Evolutionary conservation across 1,140 invertebrate genomes (phyloP).

Genomic region (Uloborus diversus): DNA sequence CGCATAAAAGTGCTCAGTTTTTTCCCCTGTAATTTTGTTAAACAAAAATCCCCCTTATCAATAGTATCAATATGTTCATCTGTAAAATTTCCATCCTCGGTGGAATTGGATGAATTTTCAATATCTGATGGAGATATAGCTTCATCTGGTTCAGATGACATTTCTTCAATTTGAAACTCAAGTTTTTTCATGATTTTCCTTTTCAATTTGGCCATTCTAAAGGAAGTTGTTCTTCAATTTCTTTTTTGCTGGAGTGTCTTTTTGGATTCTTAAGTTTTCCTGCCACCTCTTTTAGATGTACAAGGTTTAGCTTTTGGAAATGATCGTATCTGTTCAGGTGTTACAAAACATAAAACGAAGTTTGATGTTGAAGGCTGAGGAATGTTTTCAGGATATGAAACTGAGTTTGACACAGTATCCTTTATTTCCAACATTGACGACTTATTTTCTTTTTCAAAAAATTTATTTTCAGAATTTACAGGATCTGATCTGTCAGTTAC

Average conservation of each 20-base stretch:
- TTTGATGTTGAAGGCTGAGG: background rate
- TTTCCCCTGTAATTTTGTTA: no score
- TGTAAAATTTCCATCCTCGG: no score
- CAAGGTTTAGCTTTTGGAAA: constrained; percentile 6
- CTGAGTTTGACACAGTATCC: background rate
- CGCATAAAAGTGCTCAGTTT: no score
- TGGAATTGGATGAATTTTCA: no score
- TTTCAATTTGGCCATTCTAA: background rate
- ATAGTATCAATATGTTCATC: no score
- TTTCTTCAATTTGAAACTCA: constrained; percentile 1
- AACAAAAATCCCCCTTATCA: no score
- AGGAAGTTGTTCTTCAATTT: constrained; percentile 1
- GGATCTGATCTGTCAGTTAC: constrained; percentile 6
- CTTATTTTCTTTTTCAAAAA: background rate
- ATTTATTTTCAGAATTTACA: background rate
- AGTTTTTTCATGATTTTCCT: background rate
- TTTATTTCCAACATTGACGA: background rate
- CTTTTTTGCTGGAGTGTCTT: background rate
- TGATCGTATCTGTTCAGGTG: background rate
- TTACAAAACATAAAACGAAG: background rate
- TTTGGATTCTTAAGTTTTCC: constrained; percentile 8
- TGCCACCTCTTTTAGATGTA: constrained; percentile 9
- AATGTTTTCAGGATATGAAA: background rate
- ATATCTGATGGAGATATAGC: no score
- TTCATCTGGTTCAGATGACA: background rate